Evolutionary conservation across 2,888 invertebrate genomes (phyloP), one percentile per base, ranked within the genome.

Genomic region (Pinctada fucata): DNA sequence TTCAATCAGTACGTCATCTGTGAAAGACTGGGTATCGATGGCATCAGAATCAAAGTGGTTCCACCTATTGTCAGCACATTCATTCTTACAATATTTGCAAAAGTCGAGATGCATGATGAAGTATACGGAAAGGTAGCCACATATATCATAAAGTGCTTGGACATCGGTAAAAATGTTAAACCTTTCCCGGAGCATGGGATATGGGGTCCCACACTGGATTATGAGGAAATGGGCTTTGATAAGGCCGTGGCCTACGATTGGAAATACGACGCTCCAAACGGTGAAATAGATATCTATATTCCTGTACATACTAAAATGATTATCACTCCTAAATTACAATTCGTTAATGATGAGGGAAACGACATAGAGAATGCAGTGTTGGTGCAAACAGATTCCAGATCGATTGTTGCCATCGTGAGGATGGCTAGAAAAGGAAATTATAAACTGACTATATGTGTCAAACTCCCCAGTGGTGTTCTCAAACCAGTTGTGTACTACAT

Each of bases 181-280:
- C 67, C 72, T 13, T 85, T 84, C 68, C 85, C 85, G 2, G 79
- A 79, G 47, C 85, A 85, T 65, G 84, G 83, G 68, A 79, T 82
- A 3, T 85, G 85, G 85, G 85, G 85, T 4, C 82, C 84, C 4
- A 83, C 83, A 71, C 83, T 82, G 45, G 82, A 83, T 78, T 85
- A 80, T 75, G 72, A 74, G 8, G 85, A 85, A 16, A 79, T 83
- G 51, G 85, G 85, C 3, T 85, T 85, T 76, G 80, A 83, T 2
- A 82, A 84, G 45, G 80, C 83, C 13, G 82, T 85, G 68, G 79
- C 80, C 16, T 78, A 74, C 3, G 64, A 83, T 48, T 85, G 82
- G 3, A 79, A 83, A 51, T 81, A 84, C 45, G 77, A 80, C 72
- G 72, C 79, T 8, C 82, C 82, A 3, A 51, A 72, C 13, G 79